phyloP scores from a whole-genome alignment of 1,140 invertebrate species.

The Papilio machaon region DNA sequence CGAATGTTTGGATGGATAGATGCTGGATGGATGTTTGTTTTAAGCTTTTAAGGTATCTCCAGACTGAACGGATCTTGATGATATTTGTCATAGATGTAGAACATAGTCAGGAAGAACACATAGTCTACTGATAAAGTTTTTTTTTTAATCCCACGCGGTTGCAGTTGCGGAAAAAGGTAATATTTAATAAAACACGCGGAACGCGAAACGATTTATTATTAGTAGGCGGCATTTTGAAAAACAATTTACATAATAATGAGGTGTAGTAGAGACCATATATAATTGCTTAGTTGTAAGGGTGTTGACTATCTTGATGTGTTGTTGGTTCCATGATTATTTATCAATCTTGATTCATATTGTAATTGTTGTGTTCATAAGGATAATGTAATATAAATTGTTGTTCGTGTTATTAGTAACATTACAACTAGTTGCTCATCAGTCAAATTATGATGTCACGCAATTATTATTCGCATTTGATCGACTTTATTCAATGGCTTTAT shows the following conservation, averaged over 20 bases:
- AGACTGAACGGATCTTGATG: no score
- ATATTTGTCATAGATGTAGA: no score
- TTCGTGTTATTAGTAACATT: neutral
- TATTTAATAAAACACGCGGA: constrained; percentile 1
- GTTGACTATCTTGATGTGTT: neutral
- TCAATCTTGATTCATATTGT: constrained; percentile 21
- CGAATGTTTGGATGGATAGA: no score
- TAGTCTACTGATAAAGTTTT: no score
- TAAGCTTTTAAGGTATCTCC: no score
- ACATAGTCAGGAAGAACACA: no score
- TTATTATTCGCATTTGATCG: neutral
- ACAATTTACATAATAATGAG: constrained; percentile 3
- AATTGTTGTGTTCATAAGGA: constrained; percentile 32
- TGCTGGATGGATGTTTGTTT: no score
- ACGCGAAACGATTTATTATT: neutral
- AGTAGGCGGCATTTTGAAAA: neutral
- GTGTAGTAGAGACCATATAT: neutral
- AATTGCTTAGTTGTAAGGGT: neutral
- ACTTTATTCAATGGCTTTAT: neutral
- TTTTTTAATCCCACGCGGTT: no score
- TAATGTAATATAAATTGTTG: constrained; percentile 21
- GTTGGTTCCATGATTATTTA: neutral
- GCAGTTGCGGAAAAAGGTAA: neutral
- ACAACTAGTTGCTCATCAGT: neutral
- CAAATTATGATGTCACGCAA: constrained; percentile 25